Conservation (phyloP, 2,113 vertebrate genomes). For the Triplophysa siluroides region DNA sequence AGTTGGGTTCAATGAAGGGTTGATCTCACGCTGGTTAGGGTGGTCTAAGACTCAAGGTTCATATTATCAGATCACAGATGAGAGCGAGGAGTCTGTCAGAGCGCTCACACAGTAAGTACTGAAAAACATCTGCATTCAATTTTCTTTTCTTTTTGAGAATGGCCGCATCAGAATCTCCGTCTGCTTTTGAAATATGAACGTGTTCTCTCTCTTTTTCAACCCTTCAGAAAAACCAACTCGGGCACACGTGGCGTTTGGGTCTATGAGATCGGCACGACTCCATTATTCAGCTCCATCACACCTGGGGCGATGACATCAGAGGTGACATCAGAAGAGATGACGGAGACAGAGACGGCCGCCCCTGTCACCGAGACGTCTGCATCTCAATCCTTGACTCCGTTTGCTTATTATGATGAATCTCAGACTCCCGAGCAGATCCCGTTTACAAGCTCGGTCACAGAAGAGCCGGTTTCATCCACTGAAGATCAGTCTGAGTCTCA, state of each 20-base stretch:
- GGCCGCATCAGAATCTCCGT: background rate
- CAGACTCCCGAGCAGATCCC: background rate
- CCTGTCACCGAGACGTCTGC: background rate
- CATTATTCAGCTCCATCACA: slow-evolving; percentile 64
- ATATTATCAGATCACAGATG: slow-evolving; percentile 78
- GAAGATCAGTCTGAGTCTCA: background rate
- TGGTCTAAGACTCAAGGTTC: slow-evolving; percentile 70
- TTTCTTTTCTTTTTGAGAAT: background rate
- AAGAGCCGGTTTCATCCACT: background rate
- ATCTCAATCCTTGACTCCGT: background rate
- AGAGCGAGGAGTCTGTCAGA: slow-evolving; percentile 77
- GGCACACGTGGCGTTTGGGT: slow-evolving; percentile 86
- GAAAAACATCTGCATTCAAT: background rate
- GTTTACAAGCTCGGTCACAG: background rate
- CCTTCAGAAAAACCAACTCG: slow-evolving; percentile 84
- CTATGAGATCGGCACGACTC: slow-evolving; percentile 85
- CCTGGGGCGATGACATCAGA: slow-evolving; percentile 67
- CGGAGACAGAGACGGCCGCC: too few relatives aligned
- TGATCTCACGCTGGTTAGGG: slow-evolving; percentile 70
- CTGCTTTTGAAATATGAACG: background rate
- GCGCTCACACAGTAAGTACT: slow-evolving; percentile 82
- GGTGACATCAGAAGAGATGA: background rate
- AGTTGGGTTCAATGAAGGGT: slow-evolving; percentile 86
- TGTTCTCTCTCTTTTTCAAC: background rate
- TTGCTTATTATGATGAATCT: background rate